These are phyloP conservation scores for Meloidogyne exigua DNA, from an alignment of 1,140 invertebrate genomes.

Conservation along the genomic window DNA sequence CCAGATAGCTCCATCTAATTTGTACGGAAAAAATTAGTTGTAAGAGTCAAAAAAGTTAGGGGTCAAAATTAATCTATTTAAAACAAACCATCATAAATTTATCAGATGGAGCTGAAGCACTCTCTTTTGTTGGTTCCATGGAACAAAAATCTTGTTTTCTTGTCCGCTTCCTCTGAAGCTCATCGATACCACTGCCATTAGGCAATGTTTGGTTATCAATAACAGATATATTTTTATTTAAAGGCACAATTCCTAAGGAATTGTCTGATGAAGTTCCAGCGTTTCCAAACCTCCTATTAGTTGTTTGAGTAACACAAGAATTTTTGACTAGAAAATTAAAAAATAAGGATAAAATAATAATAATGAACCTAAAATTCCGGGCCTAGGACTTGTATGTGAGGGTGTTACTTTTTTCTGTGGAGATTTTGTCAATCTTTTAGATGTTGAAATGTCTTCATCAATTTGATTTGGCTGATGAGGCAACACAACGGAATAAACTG, in stretches of 20 bases:
- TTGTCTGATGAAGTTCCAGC: constrained; percentile 3
- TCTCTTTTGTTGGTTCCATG: background rate
- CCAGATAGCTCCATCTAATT: background rate
- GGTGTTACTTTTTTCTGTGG: background rate
- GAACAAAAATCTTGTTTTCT: constrained; percentile 28
- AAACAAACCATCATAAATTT: constrained; percentile 27
- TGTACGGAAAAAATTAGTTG: background rate
- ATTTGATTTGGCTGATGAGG: background rate
- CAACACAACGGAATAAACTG: background rate
- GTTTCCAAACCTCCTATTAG: background rate
- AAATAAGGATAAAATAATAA: background rate
- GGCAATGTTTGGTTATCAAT: background rate
- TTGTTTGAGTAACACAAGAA: constrained; percentile 19
- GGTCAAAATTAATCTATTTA: background rate
- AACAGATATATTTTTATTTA: background rate
- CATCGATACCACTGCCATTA: constrained; percentile 12
- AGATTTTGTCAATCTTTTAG: background rate
- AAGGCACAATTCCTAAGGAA: constrained; percentile 5
- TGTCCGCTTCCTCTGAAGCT: constrained; percentile 28
- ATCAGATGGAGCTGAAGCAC: constrained; percentile 1
- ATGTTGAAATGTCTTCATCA: background rate
- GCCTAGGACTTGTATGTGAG: constrained; percentile 32
- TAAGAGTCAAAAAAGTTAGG: background rate
- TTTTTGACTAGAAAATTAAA: background rate
- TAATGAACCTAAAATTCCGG: constrained; percentile 33